phyloP scores from a whole-genome alignment of 2,797 vertebrate genomes.

The Orientallactaga sibirica region DNA sequence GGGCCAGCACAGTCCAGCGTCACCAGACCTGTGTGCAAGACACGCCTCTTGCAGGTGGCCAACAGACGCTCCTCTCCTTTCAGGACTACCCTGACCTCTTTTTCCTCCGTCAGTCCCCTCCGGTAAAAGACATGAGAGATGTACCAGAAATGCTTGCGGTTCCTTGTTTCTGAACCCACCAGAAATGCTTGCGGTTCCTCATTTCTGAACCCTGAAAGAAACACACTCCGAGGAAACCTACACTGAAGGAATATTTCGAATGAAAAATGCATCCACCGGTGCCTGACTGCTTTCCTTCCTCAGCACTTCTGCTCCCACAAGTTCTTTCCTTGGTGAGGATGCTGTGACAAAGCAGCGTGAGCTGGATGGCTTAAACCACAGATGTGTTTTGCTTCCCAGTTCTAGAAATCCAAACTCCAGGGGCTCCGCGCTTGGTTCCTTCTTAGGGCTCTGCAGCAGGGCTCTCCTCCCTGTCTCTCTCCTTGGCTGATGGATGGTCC shows the following conservation, averaged over 20 bases:
- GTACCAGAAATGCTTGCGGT: neutral
- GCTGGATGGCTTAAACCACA: neutral
- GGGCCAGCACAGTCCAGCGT: neutral
- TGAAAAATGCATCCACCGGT: conserved; percentile 4
- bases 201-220: neutral
- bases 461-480: neutral
- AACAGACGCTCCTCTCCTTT: conserved; percentile 4
- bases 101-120: neutral
- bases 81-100: neutral
- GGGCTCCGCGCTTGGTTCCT: neutral
- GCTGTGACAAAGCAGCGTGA: neutral
- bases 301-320: neutral
- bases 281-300: neutral
- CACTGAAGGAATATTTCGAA: neutral
- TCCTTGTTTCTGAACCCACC: conserved; percentile 9
- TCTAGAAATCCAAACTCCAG: neutral
- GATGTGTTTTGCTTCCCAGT: neutral
- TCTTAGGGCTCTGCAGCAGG: neutral
- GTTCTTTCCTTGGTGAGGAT: neutral
- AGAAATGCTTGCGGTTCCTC: neutral
- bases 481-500: neutral
- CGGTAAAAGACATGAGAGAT: conserved; percentile 20
- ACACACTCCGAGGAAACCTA: neutral
- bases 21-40: neutral
- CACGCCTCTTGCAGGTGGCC: neutral